Evolutionary conservation across 2,888 invertebrate genomes (phyloP), one percentile per base, ranked within the genome.

Genomic region (Monopis laevigella): DNA sequence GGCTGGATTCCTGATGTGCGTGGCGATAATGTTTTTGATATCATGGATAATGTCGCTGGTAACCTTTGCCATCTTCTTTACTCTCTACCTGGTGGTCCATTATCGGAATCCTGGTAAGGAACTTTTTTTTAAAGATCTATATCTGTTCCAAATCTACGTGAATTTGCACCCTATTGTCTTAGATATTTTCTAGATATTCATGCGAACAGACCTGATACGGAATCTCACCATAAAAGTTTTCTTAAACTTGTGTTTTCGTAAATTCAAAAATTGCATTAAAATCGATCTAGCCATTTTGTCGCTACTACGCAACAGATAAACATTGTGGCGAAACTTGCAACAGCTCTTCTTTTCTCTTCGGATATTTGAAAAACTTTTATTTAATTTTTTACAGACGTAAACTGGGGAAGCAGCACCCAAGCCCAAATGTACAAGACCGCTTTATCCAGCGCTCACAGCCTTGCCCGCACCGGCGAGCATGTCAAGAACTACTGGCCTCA

Each of bases 401-500:
- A 98, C 70, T 98, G 98, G 98, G 98, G 98, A 16, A 95, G 96
- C 43, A 94, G 96, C 5, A 95, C 96, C 0, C 97, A 98, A 68
- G 97, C 97, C 0, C 97, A 98, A 70, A 93, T 90, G 21, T 98
- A 97, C 74, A 96, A 95, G 67, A 90, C 90, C 7, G 96, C 98
- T 1, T 66, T 98, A 2, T 87, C 90, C 7, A 89, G 93, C 11
- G 90, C 95, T 0, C 89, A 93, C 59, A 86, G 87, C 48, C 61
- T 93, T 51, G 90, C 89, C 41, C 88, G 89, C 32, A 92, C 94
- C 1, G 92, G 91, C 17, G 98, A 98, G 56, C 98, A 99, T 65
- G 97, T 98, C 12, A 98, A 98, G 75, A 98, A 98, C 78, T 98
- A 96, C 71, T 88, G 93, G 62, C 98, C 98, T 0, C 97, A 98